Conservation (phyloP, 2,797 vertebrate genomes). For the Channa striata region DNA sequence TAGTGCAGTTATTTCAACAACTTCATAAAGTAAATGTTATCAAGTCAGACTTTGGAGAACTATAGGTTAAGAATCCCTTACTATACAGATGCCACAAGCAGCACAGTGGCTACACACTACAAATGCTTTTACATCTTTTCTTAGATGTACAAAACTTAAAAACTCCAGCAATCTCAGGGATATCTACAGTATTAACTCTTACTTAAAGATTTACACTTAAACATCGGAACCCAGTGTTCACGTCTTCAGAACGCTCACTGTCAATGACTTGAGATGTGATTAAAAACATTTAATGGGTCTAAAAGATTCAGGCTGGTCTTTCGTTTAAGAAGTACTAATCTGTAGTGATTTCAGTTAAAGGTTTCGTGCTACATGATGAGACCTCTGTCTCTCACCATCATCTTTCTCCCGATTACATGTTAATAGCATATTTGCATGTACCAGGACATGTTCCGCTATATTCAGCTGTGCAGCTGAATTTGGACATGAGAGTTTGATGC, state of each 20-base stretch:
- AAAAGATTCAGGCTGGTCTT: slow-evolving; percentile 9
- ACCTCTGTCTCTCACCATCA: not conserved
- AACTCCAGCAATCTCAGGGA: slow-evolving; percentile 8
- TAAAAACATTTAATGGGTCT: not conserved
- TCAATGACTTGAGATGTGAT: too few relatives aligned
- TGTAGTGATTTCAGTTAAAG: not conserved
- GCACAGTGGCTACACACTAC: not conserved
- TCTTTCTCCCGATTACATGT: not conserved
- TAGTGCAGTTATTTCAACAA: not conserved
- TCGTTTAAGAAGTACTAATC: not conserved
- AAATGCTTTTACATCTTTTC: not conserved
- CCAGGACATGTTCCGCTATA: not conserved
- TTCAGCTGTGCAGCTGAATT: not conserved
- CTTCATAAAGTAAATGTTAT: not conserved
- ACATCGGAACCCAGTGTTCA: not conserved
- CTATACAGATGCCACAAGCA: not conserved
- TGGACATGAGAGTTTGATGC: slow-evolving; percentile 1
- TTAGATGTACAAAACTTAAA: slow-evolving; percentile 6
- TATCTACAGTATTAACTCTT: not conserved
- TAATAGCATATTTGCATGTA: not conserved
- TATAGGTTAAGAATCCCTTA: slow-evolving; percentile 1
- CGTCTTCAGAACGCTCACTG: slow-evolving; percentile 7
- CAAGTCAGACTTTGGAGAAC: not conserved
- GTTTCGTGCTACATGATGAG: not conserved
- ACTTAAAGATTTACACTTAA: slow-evolving; percentile 10